Conservation (phyloP, 1,140 invertebrate species). For the Phymorhynchus buccinoides region DNA sequence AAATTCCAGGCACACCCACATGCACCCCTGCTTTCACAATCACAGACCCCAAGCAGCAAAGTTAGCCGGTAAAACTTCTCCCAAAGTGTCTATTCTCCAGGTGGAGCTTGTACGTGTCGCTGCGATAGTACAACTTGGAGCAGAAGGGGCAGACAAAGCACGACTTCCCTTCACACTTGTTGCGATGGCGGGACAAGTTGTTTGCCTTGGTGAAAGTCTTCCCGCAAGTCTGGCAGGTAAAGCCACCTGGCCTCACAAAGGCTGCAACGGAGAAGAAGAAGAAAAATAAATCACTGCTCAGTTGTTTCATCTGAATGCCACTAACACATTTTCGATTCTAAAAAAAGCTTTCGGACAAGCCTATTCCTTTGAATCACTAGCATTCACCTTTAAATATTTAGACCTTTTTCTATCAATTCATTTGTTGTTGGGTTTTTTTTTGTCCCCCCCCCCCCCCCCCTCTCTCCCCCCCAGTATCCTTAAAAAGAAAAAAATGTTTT, state of each 20-base stretch:
- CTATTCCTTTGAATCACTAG: no score
- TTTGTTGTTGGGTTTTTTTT: no score
- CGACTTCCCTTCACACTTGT: neutral
- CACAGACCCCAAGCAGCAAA: no score
- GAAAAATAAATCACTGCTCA: neutral
- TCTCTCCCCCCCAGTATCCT: no score
- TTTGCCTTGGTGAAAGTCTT: neutral
- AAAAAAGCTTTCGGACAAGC: no score
- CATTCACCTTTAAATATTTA: no score
- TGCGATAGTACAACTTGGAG: neutral
- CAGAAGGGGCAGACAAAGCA: neutral
- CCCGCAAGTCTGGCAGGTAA: neutral
- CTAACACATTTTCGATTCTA: no score
- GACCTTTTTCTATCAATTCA: no score
- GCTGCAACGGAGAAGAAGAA: neutral
- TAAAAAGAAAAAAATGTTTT: no score
- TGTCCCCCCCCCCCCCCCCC: no score
- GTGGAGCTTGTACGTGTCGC: neutral
- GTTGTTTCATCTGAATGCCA: no score
- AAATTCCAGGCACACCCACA: neutral
- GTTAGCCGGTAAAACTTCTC: neutral
- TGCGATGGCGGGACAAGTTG: slow-evolving; percentile 11
- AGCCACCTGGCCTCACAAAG: neutral
- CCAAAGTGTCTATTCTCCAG: neutral
- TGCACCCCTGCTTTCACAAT: no score